phyloP scores from a whole-genome alignment of 2,888 invertebrate species.

The Lampropteryx suffumata region DNA sequence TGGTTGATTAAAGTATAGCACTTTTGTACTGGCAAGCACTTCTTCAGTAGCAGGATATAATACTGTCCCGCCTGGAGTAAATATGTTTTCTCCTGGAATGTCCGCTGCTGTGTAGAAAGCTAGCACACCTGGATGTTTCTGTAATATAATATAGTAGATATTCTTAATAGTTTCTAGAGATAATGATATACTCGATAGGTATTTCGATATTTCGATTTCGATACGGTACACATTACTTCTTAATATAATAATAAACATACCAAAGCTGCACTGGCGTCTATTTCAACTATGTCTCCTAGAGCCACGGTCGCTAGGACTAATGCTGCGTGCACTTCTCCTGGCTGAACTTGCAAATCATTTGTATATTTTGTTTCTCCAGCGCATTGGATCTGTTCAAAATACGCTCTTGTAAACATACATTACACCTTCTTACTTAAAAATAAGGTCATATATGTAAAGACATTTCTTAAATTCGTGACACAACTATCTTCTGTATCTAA shows the following conservation, averaged over 20 bases:
- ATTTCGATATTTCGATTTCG: too few relatives aligned
- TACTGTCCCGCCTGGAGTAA: conserved; percentile 47
- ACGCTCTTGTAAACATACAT: too few relatives aligned
- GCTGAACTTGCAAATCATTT: conserved; percentile 83
- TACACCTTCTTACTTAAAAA: too few relatives aligned
- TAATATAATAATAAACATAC: too few relatives aligned
- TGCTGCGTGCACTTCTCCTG: conserved; percentile 85
- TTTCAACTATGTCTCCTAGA: conserved; percentile 79
- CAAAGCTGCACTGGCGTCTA: conserved; percentile 84
- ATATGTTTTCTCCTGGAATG: conserved; percentile 85
- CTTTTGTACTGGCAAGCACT: conserved; percentile 65
- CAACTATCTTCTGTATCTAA: too few relatives aligned
- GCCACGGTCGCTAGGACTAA: conserved; percentile 81
- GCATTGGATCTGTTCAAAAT: conserved; percentile 70
- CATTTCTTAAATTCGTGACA: too few relatives aligned
- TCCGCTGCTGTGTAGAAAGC: conserved; percentile 85
- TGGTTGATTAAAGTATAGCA: conserved; percentile 59
- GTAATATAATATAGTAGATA: conserved; percentile 36
- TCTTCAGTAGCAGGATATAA: conserved; percentile 51
- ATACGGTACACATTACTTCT: too few relatives aligned
- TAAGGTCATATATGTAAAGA: too few relatives aligned
- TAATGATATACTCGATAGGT: not conserved
- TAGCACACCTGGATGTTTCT: conserved; percentile 84
- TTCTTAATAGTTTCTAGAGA: not conserved
- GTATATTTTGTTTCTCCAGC: conserved; percentile 87